Conservation (phyloP, 1,140 invertebrate genomes). For the Ceratosolen fusciceps region DNA sequence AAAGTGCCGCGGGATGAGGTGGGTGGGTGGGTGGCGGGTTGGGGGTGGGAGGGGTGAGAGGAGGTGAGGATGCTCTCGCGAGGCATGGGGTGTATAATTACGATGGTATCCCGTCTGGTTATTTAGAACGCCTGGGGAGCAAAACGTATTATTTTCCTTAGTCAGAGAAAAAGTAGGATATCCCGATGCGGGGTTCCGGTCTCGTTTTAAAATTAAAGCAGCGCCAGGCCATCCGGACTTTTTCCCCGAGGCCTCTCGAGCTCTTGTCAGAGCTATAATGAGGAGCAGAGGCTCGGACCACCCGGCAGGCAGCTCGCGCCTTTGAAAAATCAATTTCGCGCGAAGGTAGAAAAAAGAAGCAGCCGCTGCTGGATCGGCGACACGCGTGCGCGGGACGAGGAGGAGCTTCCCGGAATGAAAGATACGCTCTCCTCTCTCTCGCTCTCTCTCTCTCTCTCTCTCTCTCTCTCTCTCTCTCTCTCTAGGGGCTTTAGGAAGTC, state of each 20-base stretch:
- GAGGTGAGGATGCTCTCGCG: too few relatives aligned
- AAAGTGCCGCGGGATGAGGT: too few relatives aligned
- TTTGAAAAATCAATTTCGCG: slow-evolving; percentile 36
- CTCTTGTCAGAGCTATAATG: not conserved
- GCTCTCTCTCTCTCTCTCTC: too few relatives aligned
- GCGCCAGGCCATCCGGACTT: not conserved
- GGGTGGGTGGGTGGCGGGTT: too few relatives aligned
- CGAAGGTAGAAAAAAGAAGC: slow-evolving; percentile 1
- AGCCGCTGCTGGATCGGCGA: not conserved
- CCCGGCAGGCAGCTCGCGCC: not conserved
- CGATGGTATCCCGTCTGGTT: too few relatives aligned
- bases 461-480: too few relatives aligned
- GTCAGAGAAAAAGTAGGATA: too few relatives aligned
- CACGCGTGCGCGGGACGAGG: not conserved
- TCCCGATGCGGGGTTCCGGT: too few relatives aligned
- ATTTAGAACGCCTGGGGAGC: too few relatives aligned
- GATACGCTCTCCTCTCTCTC: not conserved
- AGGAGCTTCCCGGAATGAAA: slow-evolving; percentile 8
- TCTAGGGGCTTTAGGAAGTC: not conserved
- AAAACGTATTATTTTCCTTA: too few relatives aligned
- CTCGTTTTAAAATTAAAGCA: not conserved
- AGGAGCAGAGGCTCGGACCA: slow-evolving; percentile 5
- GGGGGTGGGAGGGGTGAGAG: too few relatives aligned
- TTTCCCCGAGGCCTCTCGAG: not conserved
- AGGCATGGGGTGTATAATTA: too few relatives aligned